phyloP scores from a whole-genome alignment of 35 echinoderm and acorn worm species.

The Antedon bifida region DNA sequence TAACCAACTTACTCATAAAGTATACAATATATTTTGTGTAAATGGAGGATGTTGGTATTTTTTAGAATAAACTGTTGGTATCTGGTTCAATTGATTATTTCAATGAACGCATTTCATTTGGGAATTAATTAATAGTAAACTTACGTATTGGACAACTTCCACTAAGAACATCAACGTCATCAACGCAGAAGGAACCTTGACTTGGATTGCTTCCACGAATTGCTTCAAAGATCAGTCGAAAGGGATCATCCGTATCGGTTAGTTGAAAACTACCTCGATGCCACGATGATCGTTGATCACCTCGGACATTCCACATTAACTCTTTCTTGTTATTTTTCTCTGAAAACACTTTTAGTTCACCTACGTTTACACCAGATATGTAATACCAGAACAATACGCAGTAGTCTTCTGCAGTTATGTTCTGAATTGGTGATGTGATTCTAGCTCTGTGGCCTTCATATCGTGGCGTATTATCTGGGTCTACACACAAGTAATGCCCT shows the following conservation, averaged over 20 bases:
- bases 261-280: neutral
- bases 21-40: too few relatives aligned
- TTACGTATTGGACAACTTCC: neutral
- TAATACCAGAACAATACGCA: neutral
- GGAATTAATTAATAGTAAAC: too few relatives aligned
- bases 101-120: too few relatives aligned
- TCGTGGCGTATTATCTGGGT: neutral
- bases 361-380: neutral
- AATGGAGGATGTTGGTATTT: too few relatives aligned
- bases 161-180: neutral
- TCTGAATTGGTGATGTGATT: neutral
- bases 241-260: neutral
- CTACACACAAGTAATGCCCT: neutral
- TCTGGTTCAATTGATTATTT: too few relatives aligned
- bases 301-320: neutral
- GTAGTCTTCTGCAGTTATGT: neutral
- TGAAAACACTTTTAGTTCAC: neutral
- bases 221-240: neutral
- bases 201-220: neutral
- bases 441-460: neutral
- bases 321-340: neutral
- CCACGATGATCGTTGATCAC: neutral
- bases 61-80: too few relatives aligned
- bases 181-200: neutral
- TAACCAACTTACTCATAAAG: too few relatives aligned